A percentile compares a stretch with the other conserved stretches of the same genome.
These are phyloP conservation scores for Saguinus imperator DNA, from an alignment of 2,113 vertebrate species.

Conservation along the genomic window DNA sequence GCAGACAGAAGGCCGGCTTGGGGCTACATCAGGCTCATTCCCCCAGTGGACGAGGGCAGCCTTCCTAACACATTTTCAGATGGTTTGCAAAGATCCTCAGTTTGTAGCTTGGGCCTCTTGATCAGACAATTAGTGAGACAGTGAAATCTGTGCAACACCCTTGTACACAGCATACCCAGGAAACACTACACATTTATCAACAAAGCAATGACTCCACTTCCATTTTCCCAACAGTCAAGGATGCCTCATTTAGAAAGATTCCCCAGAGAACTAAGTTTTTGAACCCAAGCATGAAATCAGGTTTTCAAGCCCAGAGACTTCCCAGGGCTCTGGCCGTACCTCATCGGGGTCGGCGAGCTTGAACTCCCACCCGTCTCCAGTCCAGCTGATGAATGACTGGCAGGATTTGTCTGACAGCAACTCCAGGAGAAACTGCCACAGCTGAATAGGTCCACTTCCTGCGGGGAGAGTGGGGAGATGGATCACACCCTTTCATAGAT, in stretches of 20 bases:
- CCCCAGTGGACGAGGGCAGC: rapidly evolving
- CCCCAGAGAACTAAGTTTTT: rapidly evolving
- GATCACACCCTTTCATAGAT: rapidly evolving
- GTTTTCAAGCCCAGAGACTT: neutral
- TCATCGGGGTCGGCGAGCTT: slow-evolving; percentile 94
- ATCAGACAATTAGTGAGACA: rapidly evolving
- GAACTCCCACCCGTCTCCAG: slow-evolving; percentile 94
- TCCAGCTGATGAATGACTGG: slow-evolving; percentile 94
- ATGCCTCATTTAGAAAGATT: too few species aligned
- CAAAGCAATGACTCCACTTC: rapidly evolving
- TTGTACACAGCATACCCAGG: rapidly evolving
- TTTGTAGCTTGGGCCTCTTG: rapidly evolving
- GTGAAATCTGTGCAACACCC: neutral
- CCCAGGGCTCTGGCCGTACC: slow-evolving; percentile 75
- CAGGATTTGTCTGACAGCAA: slow-evolving; percentile 92
- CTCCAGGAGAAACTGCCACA: slow-evolving; percentile 94
- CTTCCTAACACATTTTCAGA: neutral
- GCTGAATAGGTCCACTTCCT: slow-evolving; percentile 94
- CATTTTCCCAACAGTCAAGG: rapidly evolving
- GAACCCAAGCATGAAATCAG: neutral
- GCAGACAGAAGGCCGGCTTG: neutral
- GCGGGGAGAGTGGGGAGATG: neutral
- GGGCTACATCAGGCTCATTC: rapidly evolving
- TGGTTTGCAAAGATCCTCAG: neutral
- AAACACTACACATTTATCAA: neutral